phyloP scores from a whole-genome alignment of 1,140 invertebrate genomes.

The Penaeus indicus region DNA sequence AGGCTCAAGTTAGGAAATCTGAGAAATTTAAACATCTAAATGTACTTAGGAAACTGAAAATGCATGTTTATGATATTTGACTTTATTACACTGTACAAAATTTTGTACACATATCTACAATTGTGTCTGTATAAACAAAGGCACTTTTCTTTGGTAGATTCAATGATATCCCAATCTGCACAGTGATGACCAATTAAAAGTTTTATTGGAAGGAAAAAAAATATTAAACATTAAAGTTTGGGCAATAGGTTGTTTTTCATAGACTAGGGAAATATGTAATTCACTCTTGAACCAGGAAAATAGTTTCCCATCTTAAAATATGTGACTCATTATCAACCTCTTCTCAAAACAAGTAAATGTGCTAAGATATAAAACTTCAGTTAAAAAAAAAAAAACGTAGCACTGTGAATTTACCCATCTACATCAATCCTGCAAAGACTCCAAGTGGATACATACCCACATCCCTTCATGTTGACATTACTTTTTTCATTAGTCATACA shows the following conservation, averaged over 20 bases:
- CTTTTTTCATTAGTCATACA: too few species aligned
- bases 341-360: too few species aligned
- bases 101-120: slow-evolving; percentile 60
- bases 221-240: neutral
- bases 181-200: slow-evolving; percentile 12
- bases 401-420: too few species aligned
- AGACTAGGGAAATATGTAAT: neutral
- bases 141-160: slow-evolving; percentile 62
- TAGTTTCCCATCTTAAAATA: too few species aligned
- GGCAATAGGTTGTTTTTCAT: neutral
- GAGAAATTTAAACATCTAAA: neutral
- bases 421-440: too few species aligned
- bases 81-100: slow-evolving; percentile 62
- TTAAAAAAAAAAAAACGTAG: too few species aligned
- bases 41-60: neutral
- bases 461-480: too few species aligned
- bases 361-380: too few species aligned
- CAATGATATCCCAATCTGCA: slow-evolving; percentile 36
- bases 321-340: too few species aligned
- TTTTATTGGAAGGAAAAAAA: slow-evolving; percentile 16
- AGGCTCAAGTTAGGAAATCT: neutral
- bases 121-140: slow-evolving; percentile 59
- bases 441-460: too few species aligned
- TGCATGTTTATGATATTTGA: slow-evolving; percentile 19
- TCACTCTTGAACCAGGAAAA: too few species aligned